Evolutionary conservation across 2,797 vertebrate genomes (phyloP), one percentile per base, ranked within the genome.

Genomic region (Anniella stebbinsi): DNA sequence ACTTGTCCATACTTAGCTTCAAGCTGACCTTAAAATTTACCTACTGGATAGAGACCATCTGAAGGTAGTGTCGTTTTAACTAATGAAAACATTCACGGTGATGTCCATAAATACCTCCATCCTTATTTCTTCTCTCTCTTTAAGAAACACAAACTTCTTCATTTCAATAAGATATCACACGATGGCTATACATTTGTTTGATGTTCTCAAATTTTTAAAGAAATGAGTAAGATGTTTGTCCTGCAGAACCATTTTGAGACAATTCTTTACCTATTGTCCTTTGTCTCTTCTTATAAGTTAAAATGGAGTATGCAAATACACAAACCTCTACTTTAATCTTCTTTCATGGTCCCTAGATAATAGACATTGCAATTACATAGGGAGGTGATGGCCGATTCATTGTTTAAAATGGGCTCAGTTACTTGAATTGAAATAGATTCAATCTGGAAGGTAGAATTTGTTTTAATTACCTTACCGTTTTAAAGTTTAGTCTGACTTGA

Each of bases 401-500:
- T 91, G 45, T 1, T 77, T 85, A 38, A 80, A 87, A 54, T 80
- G 45, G 57, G 54, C 66, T 80, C 41, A 80, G 11, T 91, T 88
- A 67, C 1, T 0, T 69, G 66, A 91, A 90, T 28, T 36, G 85
- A 90, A 76, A 33, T 57, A 76, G 75, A 86, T 89, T 89, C 75
- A 80, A 86, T 89, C 51, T 80, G 88, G 54, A 80, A 80, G 66
- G 51, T 60, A 21, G 51, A 72, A 57, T 75, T 73, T 75, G 73
- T 76, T 89, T 84, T 89, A 94, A 28, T 82, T 94, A 81, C 25
- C 48, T 60, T 88, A 33, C 51, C 80, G 36, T 91, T 93, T 45
- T 12, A 60, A 89, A 63, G 84, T 78, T 87, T 8, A 23, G 21
- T 93, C 87, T 77, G 12, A 92, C 92, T 90, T 94, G 76, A 93